Percentiles rank a stretch among this genome's conserved stretches.
These are phyloP conservation scores for Chaenogobius annularis DNA, from an alignment of 2,113 vertebrate genomes.

Conservation along the genomic window DNA sequence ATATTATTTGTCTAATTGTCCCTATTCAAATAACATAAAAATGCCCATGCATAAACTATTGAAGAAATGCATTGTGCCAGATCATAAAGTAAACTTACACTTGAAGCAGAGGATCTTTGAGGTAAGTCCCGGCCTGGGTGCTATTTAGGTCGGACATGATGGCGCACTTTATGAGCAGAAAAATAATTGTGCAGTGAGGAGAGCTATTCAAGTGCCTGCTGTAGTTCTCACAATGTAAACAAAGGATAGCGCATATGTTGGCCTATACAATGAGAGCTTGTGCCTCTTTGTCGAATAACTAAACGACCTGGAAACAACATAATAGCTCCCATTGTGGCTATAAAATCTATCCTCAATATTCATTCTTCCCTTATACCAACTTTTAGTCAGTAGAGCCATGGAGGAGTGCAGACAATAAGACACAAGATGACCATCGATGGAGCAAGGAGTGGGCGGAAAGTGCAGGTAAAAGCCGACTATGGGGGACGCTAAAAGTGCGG, in stretches of 20 bases:
- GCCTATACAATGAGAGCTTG: slow-evolving; percentile 39
- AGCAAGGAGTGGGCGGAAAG: slow-evolving; percentile 18
- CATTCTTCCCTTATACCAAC: slow-evolving; percentile 42
- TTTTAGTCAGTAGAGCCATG: slow-evolving; percentile 38
- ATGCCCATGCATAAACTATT: too few relatives aligned
- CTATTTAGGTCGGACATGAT: background rate
- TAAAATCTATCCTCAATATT: slow-evolving; percentile 43
- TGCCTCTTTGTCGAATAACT: slow-evolving; percentile 50
- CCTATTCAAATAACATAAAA: too few relatives aligned
- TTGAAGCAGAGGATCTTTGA: too few relatives aligned
- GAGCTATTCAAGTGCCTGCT: background rate
- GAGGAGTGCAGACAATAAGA: slow-evolving; percentile 21
- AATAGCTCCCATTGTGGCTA: slow-evolving; percentile 35
- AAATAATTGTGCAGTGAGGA: background rate
- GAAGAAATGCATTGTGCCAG: too few relatives aligned
- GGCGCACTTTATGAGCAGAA: background rate
- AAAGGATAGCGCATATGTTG: slow-evolving; percentile 51
- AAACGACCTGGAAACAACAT: slow-evolving; percentile 35
- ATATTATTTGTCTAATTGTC: too few relatives aligned
- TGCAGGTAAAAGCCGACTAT: slow-evolving; percentile 16
- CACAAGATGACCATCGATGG: slow-evolving; percentile 36
- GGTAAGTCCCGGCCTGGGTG: background rate
- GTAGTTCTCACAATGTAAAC: slow-evolving; percentile 49
- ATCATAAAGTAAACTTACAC: too few relatives aligned
- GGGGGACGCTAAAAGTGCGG: slow-evolving; percentile 47